Conservation (phyloP, 23 tunicate genomes). For the Phallusia fumigata region DNA sequence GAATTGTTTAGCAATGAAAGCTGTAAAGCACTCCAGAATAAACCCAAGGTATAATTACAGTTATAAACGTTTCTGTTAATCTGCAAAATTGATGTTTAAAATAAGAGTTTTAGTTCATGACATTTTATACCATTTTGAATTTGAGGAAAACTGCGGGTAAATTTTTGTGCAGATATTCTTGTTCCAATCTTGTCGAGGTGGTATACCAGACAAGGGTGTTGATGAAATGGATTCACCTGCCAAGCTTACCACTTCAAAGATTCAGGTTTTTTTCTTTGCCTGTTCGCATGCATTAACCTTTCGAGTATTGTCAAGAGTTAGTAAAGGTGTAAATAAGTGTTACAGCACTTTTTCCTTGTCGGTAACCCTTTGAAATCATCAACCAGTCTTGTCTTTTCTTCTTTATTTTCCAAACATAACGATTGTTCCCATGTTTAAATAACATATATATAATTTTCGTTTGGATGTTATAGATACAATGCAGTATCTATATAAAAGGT, state of each 20-base stretch:
- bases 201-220: slow-evolving; percentile 60
- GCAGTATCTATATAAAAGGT: no score
- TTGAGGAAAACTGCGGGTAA: not conserved
- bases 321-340: no score
- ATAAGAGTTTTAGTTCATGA: no score
- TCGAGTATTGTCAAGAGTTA: not conserved
- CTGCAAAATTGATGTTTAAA: slow-evolving; percentile 2
- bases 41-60: slow-evolving; percentile 70
- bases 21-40: slow-evolving; percentile 76
- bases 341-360: no score
- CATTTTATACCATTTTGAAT: no score
- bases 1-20: slow-evolving; percentile 67
- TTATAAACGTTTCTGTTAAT: not conserved
- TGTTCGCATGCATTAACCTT: not conserved
- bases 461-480: no score
- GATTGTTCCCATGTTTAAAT: no score
- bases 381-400: no score
- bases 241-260: not conserved
- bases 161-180: slow-evolving; percentile 52
- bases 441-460: no score
- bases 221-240: slow-evolving; percentile 53
- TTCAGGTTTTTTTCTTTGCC: not conserved
- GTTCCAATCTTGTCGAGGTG: slow-evolving; percentile 83
- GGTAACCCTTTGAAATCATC: no score
- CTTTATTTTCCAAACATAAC: no score